Conservation (phyloP, 2,113 vertebrate genomes). For the Colinus virginianus region DNA sequence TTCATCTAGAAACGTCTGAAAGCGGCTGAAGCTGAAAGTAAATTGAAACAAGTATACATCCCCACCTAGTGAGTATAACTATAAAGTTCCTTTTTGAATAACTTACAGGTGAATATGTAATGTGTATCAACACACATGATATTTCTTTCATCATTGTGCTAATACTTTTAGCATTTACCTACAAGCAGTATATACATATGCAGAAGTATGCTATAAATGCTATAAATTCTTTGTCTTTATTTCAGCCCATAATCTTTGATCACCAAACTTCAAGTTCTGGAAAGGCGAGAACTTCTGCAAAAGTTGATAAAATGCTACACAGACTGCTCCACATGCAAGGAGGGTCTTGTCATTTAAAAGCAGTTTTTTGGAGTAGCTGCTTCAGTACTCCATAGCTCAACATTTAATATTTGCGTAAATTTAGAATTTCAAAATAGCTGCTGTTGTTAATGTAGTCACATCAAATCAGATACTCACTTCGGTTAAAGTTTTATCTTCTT, state of each 20-base stretch:
- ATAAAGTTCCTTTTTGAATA: neutral
- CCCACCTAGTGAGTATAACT: conserved; percentile 95
- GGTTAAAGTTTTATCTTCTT: neutral
- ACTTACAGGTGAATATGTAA: neutral
- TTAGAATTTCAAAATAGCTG: neutral
- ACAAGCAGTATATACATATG: neutral
- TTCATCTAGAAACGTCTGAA: conserved; percentile 93
- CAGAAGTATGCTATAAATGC: neutral
- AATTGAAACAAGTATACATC: conserved; percentile 98
- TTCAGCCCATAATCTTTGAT: neutral
- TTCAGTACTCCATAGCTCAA: neutral
- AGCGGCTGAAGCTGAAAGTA: conserved; percentile 97
- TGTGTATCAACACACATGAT: neutral
- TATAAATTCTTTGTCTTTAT: neutral
- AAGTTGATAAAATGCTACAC: neutral
- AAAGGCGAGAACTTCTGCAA: neutral
- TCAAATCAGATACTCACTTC: neutral
- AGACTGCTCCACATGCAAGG: neutral
- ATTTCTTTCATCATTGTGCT: neutral
- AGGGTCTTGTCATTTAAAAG: neutral
- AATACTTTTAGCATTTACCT: neutral
- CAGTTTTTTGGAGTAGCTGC: neutral
- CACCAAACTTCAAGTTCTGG: neutral
- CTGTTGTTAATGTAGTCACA: neutral
- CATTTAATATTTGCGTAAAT: neutral